phyloP scores from a whole-genome alignment of 2,888 invertebrate genomes.

The Masnerella sp. region DNA sequence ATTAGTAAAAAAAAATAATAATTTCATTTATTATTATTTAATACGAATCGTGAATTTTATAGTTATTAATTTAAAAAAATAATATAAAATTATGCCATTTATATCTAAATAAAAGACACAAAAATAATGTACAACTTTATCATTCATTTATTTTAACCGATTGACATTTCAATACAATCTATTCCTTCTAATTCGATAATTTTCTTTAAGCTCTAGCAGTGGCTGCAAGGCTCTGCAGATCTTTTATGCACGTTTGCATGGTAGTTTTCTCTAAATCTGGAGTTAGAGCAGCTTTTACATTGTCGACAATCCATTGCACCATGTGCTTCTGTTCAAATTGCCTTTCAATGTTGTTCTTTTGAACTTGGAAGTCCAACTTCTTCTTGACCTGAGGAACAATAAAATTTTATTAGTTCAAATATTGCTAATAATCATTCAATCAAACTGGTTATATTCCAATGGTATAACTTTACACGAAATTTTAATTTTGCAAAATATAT shows the following conservation, averaged over 20 bases:
- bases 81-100: not conserved
- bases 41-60: no score
- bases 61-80: not conserved
- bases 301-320: conserved; percentile 94
- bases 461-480: no score
- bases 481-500: no score
- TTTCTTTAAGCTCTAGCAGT: conserved; percentile 69
- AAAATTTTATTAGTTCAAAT: no score
- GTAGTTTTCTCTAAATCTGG: conserved; percentile 95
- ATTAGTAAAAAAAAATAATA: not conserved
- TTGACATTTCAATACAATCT: conserved; percentile 37
- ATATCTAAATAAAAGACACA: not conserved
- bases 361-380: conserved; percentile 95
- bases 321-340: conserved; percentile 94
- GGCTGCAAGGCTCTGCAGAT: conserved; percentile 86
- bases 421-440: not conserved
- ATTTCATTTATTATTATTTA: not conserved
- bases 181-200: conserved; percentile 26
- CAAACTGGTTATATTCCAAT: no score
- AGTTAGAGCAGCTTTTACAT: conserved; percentile 92
- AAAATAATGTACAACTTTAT: conserved; percentile 23
- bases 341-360: conserved; percentile 88
- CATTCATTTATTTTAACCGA: conserved; percentile 20
- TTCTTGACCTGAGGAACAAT: conserved; percentile 83
- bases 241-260: conserved; percentile 82